Base-by-base conservation (phyloP, 2,888 invertebrate species). In the Sinodicranocentrus sp. region DNA sequence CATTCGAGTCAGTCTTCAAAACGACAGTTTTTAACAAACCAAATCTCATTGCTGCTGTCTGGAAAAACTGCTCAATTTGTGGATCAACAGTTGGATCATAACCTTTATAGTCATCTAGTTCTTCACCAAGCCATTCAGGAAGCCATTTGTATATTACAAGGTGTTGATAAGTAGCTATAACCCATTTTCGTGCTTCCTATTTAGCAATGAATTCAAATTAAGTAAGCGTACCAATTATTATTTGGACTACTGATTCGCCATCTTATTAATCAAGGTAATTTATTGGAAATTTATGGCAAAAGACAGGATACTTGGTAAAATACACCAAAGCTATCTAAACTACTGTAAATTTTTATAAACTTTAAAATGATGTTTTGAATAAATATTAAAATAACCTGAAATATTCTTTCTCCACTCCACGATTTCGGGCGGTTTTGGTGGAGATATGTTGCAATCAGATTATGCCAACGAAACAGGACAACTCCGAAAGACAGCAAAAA, bases 61-160 rank as follows among this genome's bases (percentile, higher is more conserved):
- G 93, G 87, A 93, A 93, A 86, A 93, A 92, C 85, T 93, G 93
- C 77, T 92, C 92, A 52, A 93, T 92, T 89, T 93, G 93, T 3
- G 93, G 93, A 89, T 93, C 92, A 1, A 70, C 90, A 1, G 82
- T 82, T 0, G 88, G 85, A 44, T 87, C 85, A 68, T 88, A 86
- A 89, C 90, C 89, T 82, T 72, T 17, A 84, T 91, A 91, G 0
- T n/a, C 0, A n/a, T 89, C 82, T 43, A 91, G 80, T 1, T 61
- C 28, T 25, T 88, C 87, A 0, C 90, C 90, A 1, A 92, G 85
- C 90, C 91, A 92, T 63, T 90, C 88, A 2, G 91, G 91, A 52
- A 93, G 89, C 92, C 92, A 93, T 86, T 92, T 91, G 87, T 93
- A 91, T 0, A 91, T 86, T 1, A 92, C 91, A 25, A 92, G 91